Percentiles rank a stretch among this genome's conserved stretches.
phyloP scores from a whole-genome alignment of 2,113 vertebrate species.

The Brevimyrus niger region DNA sequence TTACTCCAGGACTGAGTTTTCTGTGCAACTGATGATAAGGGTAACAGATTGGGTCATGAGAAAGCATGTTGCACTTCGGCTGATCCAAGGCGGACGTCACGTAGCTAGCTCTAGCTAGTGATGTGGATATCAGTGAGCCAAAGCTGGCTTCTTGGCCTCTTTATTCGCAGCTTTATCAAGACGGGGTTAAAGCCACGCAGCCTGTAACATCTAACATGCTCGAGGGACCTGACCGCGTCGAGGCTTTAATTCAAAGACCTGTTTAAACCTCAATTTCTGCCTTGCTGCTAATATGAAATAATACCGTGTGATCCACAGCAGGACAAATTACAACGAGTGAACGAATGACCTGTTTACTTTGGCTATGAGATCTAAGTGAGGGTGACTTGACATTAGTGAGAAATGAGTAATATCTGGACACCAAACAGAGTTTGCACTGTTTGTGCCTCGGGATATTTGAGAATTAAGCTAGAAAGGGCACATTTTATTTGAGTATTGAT shows the following conservation, averaged over 20 bases:
- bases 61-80: neutral
- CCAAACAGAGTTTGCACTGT: neutral
- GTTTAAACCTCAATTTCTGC: conserved; percentile 6
- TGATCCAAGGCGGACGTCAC: neutral
- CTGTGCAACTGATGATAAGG: neutral
- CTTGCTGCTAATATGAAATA: neutral
- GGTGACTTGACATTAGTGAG: neutral
- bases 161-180: neutral
- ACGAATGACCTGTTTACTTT: neutral
- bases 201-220: neutral
- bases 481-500: neutral
- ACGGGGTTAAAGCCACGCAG: neutral
- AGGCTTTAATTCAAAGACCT: neutral
- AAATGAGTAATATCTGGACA: neutral
- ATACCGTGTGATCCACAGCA: neutral
- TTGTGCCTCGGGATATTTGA: neutral
- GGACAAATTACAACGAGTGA: neutral
- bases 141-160: neutral
- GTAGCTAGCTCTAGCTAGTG: neutral
- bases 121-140: neutral
- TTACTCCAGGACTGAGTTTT: neutral
- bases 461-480: neutral
- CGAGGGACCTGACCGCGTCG: neutral
- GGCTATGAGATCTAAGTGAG: neutral
- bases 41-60: neutral